phyloP scores from a whole-genome alignment of 2,113 vertebrate species.

The Eulemur macaco region DNA sequence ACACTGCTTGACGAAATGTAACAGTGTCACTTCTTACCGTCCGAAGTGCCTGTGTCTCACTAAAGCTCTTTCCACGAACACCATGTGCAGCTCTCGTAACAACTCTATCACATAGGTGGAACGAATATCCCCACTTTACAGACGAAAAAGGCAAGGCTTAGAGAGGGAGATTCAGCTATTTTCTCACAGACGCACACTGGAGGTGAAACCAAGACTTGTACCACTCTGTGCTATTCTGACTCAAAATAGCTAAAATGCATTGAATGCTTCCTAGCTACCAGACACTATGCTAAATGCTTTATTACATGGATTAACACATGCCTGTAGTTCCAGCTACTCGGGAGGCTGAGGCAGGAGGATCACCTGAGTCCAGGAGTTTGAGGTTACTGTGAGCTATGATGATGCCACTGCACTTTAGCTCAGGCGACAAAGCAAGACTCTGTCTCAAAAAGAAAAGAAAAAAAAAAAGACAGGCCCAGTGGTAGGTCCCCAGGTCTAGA shows the following conservation, averaged over 20 bases:
- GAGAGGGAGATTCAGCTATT: neutral
- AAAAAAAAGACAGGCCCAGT: neutral
- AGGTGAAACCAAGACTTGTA: neutral
- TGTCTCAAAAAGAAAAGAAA: no score
- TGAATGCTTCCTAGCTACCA: neutral
- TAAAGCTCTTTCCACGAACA: neutral
- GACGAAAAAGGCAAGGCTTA: neutral
- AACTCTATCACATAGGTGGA: neutral
- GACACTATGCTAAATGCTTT: neutral
- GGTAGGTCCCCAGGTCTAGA: neutral
- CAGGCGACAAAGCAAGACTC: no score
- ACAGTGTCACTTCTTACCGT: accelerated
- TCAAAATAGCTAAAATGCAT: neutral
- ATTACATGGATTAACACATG: neutral
- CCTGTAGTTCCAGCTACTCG: no score
- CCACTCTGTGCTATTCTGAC: neutral
- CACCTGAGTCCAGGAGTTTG: no score
- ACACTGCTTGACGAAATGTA: no score
- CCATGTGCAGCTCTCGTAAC: neutral
- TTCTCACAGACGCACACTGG: neutral
- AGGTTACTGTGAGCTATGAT: no score
- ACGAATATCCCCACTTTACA: neutral
- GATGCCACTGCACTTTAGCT: no score
- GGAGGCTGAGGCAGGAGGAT: no score
- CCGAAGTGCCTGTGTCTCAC: neutral